These are phyloP conservation scores for Varecia variegata DNA, from an alignment of 2,797 vertebrate genomes.

Conservation along the genomic window DNA sequence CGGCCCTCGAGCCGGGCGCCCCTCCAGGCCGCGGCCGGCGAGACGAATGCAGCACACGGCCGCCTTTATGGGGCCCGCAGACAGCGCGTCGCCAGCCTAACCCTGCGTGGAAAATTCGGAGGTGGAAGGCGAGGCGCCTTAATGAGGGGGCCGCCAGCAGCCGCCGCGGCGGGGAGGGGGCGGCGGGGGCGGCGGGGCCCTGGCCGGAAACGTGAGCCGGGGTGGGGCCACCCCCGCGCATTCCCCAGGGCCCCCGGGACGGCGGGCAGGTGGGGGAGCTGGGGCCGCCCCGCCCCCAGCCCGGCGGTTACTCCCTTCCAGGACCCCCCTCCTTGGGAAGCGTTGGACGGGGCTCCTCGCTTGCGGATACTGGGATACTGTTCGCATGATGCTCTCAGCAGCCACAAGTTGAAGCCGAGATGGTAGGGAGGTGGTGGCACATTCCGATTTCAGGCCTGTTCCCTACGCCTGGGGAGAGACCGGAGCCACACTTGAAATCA, in stretches of 20 bases:
- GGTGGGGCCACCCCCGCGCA: slow-evolving; percentile 24
- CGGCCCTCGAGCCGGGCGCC: slow-evolving; percentile 23
- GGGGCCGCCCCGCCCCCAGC: background rate
- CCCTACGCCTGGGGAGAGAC: background rate
- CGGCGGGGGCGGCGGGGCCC: slow-evolving; percentile 75
- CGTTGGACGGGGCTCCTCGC: background rate
- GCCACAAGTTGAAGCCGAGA: background rate
- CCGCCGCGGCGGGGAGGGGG: slow-evolving; percentile 6
- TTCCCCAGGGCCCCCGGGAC: background rate
- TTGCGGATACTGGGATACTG: rapidly evolving
- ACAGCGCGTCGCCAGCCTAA: slow-evolving; percentile 87
- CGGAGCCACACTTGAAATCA: background rate
- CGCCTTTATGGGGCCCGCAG: slow-evolving; percentile 83
- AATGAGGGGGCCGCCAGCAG: slow-evolving; percentile 78
- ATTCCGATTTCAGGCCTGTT: background rate
- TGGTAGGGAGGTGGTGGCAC: rapidly evolving
- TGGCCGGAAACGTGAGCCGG: slow-evolving; percentile 82
- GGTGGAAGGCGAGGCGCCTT: slow-evolving; percentile 85
- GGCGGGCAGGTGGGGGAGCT: background rate
- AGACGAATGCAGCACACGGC: slow-evolving; percentile 77
- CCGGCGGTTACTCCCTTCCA: background rate
- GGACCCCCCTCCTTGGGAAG: background rate
- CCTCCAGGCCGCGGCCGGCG: slow-evolving; percentile 62
- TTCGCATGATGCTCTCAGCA: background rate
- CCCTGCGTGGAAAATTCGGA: slow-evolving; percentile 89